Evolutionary conservation across 2,113 vertebrate genomes (phyloP), one percentile per base, ranked within the genome.

Genomic region (Pagrus major): DNA sequence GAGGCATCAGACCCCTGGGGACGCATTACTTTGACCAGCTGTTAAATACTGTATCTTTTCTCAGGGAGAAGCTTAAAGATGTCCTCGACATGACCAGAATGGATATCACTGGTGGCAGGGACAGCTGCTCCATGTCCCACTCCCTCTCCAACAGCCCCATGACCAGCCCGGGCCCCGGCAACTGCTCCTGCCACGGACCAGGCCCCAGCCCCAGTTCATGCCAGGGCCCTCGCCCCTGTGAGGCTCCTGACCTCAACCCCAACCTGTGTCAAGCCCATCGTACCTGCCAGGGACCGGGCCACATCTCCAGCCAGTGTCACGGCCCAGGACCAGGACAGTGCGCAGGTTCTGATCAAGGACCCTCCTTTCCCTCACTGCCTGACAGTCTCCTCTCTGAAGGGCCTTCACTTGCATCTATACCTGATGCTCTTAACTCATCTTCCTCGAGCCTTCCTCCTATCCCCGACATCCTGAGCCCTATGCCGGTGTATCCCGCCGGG

Each of bases 11-110:
- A n/a, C n/a, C n/a, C n/a, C n/a, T n/a, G n/a, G n/a, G 20, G 31
- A 12, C 35, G 51, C 56, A 60, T 63, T 6, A 8, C 23, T 51
- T 63, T 63, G 0, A 42, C 2, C 10, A 55, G 5, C 31, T 44
- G 12, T 52, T 58, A 42, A 23, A 49, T 66, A 27, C 18, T 65
- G 44, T 80, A 2, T 78, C 23, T 65, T 61, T 37, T 77, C 5
- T 37, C 76, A 99, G 98, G 63, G 97, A 97, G 91, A 99, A 98
- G 93, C 95, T 99, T 46, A 96, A 96, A 16, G 97, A 99, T 71
- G 95, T 98, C 86, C 95, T 99, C n/a, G 96, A 96, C 49, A 88
- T 91, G 4, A 94, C 94, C 85, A 94, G 88, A 60, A 85, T 96
- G 82, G 95, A 96, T 0, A 69, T 94, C 51, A 88, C 87, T 0